Conservation (phyloP, 2,113 vertebrate species). For the Narcine bancroftii region DNA sequence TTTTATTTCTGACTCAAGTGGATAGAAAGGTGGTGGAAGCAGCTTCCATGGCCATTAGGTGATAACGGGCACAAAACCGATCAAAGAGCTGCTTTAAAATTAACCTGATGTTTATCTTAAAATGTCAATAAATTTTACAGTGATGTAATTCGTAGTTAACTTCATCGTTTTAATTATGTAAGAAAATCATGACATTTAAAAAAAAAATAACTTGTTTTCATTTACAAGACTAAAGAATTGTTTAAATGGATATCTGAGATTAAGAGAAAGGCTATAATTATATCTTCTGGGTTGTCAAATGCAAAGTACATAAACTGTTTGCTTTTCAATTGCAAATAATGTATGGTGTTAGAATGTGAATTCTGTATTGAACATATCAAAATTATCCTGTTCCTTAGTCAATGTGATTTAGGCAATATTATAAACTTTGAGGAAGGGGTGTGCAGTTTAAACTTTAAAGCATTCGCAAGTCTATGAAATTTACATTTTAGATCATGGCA, state of each 20-base stretch:
- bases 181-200: neutral
- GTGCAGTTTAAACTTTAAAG: neutral
- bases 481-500: no score
- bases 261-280: neutral
- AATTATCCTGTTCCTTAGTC: neutral
- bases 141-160: neutral
- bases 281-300: neutral
- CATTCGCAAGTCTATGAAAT: neutral
- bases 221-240: neutral
- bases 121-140: neutral
- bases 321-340: slow-evolving; percentile 19
- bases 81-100: neutral
- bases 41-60: neutral
- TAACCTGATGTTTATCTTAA: neutral
- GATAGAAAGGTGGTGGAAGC: neutral
- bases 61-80: neutral
- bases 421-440: neutral
- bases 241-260: neutral
- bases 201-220: neutral
- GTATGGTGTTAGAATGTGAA: neutral
- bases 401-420: neutral
- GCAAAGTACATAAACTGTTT: neutral
- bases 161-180: neutral
- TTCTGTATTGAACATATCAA: neutral
- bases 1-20: neutral